phyloP scores from a whole-genome alignment of 2,888 invertebrate species.

The Drosophila siamana region DNA sequence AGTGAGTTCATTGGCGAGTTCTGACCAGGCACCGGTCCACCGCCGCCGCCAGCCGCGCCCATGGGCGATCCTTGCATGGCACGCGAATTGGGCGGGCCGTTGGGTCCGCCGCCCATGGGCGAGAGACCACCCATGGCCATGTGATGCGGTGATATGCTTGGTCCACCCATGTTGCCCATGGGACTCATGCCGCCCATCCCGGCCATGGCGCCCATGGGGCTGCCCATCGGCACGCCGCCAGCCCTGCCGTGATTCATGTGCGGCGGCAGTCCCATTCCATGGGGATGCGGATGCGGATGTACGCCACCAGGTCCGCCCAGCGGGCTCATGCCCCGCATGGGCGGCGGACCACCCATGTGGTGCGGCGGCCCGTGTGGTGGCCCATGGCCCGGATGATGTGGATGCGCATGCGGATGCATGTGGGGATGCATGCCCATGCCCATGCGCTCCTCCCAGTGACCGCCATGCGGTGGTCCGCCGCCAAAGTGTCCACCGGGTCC shows the following conservation, averaged over 20 bases:
- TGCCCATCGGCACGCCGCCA: constrained; percentile 84
- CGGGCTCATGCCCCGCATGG: constrained; percentile 86
- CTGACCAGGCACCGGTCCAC: constrained; percentile 88
- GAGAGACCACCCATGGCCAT: constrained; percentile 86
- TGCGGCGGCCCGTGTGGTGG: constrained; percentile 83
- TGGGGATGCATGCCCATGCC: constrained; percentile 87
- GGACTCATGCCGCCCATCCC: constrained; percentile 87
- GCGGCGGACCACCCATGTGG: constrained; percentile 87
- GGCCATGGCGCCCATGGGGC: constrained; percentile 87
- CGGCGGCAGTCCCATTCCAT: constrained; percentile 83
- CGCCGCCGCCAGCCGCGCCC: constrained; percentile 87
- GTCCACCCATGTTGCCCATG: constrained; percentile 86
- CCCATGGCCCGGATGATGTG: constrained; percentile 87
- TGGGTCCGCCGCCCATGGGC: constrained; percentile 86
- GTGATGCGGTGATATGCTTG: constrained; percentile 85
- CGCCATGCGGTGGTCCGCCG: constrained; percentile 58
- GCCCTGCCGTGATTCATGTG: constrained; percentile 84
- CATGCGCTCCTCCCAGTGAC: constrained; percentile 86
- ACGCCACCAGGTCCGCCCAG: constrained; percentile 60
- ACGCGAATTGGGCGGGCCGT: constrained; percentile 86
- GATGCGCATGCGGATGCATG: constrained; percentile 89
- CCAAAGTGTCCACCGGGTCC: constrained; percentile 77
- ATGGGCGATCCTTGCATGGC: constrained; percentile 89
- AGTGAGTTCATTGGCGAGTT: constrained; percentile 89
- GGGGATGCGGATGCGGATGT: constrained; percentile 78